Conservation (phyloP, 2,797 vertebrate species). For the Distichodus sexfasciatus region DNA sequence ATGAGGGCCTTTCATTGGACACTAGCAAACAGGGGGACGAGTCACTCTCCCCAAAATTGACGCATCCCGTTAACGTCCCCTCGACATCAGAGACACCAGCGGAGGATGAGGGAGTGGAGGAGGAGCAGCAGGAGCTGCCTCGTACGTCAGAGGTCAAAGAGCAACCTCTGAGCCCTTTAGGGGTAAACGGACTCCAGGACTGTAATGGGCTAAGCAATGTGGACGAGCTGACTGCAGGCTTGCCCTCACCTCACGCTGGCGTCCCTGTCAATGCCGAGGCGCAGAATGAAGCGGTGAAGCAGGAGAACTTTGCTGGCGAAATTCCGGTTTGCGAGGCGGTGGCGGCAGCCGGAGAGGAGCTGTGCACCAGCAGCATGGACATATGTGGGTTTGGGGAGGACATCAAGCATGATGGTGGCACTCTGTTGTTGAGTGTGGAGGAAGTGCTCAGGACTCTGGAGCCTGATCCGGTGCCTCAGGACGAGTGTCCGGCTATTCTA, state of each 20-base stretch:
- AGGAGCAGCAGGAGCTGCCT: conserved; percentile 62
- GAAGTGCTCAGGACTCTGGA: conserved; percentile 95
- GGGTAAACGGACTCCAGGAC: conserved; percentile 86
- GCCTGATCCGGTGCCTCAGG: conserved; percentile 71
- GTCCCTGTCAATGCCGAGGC: conserved; percentile 56
- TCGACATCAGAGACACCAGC: conserved; percentile 64
- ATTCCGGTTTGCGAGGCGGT: conserved; percentile 85
- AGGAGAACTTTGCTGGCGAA: conserved; percentile 77
- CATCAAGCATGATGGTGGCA: conserved; percentile 84
- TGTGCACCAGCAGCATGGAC: conserved; percentile 84
- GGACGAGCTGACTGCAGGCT: conserved; percentile 77
- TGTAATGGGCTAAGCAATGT: conserved; percentile 86
- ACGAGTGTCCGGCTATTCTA: conserved; percentile 62
- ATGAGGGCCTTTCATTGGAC: conserved; percentile 85
- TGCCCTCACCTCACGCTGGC: conserved; percentile 74
- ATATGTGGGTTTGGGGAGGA: conserved; percentile 87
- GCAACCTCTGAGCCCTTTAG: conserved; percentile 68
- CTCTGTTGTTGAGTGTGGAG: conserved; percentile 91
- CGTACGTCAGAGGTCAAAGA: conserved; percentile 64
- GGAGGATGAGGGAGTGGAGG: no score
- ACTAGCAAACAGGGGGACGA: conserved; percentile 63
- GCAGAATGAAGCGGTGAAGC: conserved; percentile 76
- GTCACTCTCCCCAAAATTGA: conserved; percentile 73
- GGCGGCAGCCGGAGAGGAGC: conserved; percentile 70
- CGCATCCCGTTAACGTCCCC: conserved; percentile 75